Evolutionary conservation across 2,113 vertebrate genomes (phyloP), one percentile per base, ranked within the genome.

Genomic region (Noctilio leporinus): DNA sequence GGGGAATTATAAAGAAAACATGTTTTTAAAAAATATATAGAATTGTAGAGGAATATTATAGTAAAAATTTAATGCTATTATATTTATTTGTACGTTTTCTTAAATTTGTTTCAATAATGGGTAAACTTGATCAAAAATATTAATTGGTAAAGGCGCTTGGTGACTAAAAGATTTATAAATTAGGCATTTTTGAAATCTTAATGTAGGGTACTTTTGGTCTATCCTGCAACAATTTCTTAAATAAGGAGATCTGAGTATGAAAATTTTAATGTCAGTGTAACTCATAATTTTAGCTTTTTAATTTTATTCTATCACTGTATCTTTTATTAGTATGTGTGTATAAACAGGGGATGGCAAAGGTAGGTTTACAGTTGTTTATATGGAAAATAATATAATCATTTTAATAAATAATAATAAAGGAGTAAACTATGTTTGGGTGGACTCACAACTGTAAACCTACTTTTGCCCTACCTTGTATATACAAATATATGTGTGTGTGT

Each of bases 51-150:
- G 35, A 88, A 35, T 82, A 7, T 55, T 95, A 73, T 93, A 85
- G 30, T 93, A 91, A 45, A 75, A 75, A 45, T 69, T 64, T n/a
- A 85, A 94, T 82, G n/a, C 72, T 84, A 33, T 76, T 91, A 28
- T 69, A 2, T 90, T 51, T 83, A n/a, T 85, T 95, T 62, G 2
- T 83, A 53, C 81, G 53, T 76, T 93, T 2, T 75, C 53, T 93
- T 91, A 55, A 35, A 75, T 72, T 81, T 81, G 65, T 93, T 95
- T 89, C 87, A 93, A 80, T 95, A 90, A 59, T 35, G 20, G 10
- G 49, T 75, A 53, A 77, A 67, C 22, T 90, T 84, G 47, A 53
- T 91, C 6, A 67, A 67, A 62, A 93, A 43, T 94, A 64, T 35
- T 89, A 80, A 72, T 72, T 89, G 65, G 43, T 75, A 7, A 72